Conservation (phyloP, 2,113 vertebrate species). For the Lepus europaeus region DNA sequence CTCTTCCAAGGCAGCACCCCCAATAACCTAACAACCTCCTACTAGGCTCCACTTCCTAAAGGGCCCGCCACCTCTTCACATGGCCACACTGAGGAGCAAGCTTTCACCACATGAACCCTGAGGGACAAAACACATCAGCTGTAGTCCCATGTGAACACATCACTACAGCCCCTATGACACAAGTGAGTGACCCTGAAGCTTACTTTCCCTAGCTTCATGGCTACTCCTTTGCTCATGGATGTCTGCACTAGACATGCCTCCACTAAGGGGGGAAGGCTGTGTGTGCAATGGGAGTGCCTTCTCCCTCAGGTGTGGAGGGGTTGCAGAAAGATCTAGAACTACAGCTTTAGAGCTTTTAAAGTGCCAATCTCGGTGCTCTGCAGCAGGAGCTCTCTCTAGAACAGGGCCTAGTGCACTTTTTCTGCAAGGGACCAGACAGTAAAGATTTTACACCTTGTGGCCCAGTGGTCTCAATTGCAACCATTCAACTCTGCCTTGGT, state of each 20-base stretch:
- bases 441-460: slow-evolving; percentile 5
- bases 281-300: not conserved
- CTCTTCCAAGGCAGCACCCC: no score
- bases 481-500: not conserved
- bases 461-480: not conserved
- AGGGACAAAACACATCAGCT: no score
- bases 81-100: no score
- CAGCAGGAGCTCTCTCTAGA: not conserved
- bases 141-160: not conserved
- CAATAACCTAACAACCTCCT: no score
- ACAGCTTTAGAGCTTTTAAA: not conserved
- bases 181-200: not conserved
- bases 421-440: not conserved
- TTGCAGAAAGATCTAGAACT: not conserved
- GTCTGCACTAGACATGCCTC: not conserved
- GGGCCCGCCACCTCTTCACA: no score
- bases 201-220: not conserved
- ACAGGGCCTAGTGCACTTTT: not conserved
- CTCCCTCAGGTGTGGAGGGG: not conserved
- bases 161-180: not conserved
- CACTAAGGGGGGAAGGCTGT: not conserved
- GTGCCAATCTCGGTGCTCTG: not conserved
- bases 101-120: no score
- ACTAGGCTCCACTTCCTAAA: no score
- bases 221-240: not conserved